phyloP scores from a whole-genome alignment of 2,113 vertebrate genomes.

The Ardeotis arabs region DNA sequence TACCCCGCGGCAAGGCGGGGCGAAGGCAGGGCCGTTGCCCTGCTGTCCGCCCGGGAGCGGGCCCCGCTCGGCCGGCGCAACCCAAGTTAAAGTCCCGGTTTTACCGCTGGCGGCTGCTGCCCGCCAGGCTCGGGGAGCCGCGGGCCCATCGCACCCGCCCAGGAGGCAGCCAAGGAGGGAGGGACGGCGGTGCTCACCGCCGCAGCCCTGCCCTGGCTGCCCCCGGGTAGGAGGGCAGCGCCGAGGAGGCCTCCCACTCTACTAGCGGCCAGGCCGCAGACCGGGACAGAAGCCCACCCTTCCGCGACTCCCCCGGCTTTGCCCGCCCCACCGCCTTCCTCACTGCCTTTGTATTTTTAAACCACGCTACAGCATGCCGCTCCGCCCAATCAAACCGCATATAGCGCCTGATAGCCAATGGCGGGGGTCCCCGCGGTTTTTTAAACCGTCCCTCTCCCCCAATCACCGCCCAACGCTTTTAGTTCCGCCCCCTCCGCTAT shows the following conservation, averaged over 20 bases:
- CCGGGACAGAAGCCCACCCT: too few species aligned
- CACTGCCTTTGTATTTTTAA: slow-evolving; percentile 64
- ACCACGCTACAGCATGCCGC: slow-evolving; percentile 38
- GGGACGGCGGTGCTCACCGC: background rate
- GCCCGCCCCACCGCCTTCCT: background rate
- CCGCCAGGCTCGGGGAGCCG: too few species aligned
- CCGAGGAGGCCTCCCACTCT: accelerated
- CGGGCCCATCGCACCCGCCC: too few species aligned
- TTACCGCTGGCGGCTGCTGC: accelerated
- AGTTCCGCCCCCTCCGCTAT: background rate
- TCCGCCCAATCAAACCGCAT: slow-evolving; percentile 53
- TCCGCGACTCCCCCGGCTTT: background rate
- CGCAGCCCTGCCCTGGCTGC: background rate
- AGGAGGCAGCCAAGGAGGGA: too few species aligned
- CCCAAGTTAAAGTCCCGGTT: accelerated
- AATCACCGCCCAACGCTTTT: slow-evolving; percentile 49
- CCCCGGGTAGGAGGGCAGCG: accelerated
- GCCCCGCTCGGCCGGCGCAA: too few species aligned
- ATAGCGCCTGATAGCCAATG: background rate
- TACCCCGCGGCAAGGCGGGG: too few species aligned
- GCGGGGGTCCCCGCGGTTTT: slow-evolving; percentile 66
- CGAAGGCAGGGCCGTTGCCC: background rate
- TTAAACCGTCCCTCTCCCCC: slow-evolving; percentile 67
- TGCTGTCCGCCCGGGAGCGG: too few species aligned
- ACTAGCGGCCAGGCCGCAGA: background rate